Evolutionary conservation across 2,113 vertebrate genomes (phyloP).

Genomic region (Coturnix japonica): DNA sequence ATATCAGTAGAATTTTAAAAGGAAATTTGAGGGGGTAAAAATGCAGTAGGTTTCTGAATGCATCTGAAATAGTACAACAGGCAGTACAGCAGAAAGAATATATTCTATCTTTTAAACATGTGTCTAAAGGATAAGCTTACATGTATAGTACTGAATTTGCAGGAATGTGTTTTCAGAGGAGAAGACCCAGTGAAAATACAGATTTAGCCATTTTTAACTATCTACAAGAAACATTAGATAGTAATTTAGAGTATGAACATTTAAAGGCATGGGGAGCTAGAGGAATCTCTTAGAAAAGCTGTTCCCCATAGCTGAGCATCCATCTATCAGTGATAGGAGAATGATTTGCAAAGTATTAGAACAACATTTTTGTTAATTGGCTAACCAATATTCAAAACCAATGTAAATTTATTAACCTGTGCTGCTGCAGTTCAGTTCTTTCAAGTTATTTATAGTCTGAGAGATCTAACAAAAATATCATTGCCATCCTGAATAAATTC

Average conservation of each 20-base stretch:
- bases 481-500: background rate
- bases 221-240: background rate
- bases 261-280: background rate
- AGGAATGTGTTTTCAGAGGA: background rate
- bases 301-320: rapidly evolving
- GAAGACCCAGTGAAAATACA: background rate
- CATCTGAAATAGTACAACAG: background rate
- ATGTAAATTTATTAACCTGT: background rate
- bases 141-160: background rate
- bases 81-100: background rate
- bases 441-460: background rate
- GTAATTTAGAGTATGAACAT: background rate
- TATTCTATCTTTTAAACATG: background rate
- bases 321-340: rapidly evolving
- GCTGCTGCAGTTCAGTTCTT: background rate
- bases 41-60: background rate
- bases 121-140: background rate
- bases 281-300: background rate
- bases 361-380: background rate
- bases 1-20: background rate
- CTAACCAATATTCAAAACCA: background rate
- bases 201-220: background rate
- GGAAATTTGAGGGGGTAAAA: background rate
- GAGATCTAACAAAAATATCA: background rate
- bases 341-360: background rate